Percentiles rank a stretch among this genome's conserved stretches.
Evolutionary conservation across 2,888 invertebrate genomes (phyloP).

Genomic region (Cryptops parisi): DNA sequence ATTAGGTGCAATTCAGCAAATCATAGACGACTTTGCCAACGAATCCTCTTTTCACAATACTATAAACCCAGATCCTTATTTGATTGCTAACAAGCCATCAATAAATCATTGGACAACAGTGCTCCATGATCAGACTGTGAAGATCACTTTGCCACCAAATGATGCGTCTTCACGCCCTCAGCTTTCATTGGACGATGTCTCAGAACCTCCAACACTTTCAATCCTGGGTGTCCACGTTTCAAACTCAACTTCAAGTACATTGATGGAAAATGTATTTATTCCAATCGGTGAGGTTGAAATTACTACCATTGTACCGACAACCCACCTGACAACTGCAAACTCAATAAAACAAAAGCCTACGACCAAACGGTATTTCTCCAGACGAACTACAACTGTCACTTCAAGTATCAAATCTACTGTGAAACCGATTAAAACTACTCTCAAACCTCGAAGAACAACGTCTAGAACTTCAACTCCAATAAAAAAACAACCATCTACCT

Average conservation of each 20-base stretch:
- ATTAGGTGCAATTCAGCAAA: slow-evolving; percentile 10
- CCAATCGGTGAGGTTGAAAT: neutral
- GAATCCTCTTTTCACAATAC: too few relatives aligned
- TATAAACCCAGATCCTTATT: too few relatives aligned
- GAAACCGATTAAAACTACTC: slow-evolving; percentile 17
- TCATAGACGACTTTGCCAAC: slow-evolving; percentile 10
- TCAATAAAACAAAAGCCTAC: neutral
- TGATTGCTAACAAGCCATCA: too few relatives aligned
- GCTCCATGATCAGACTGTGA: too few relatives aligned
- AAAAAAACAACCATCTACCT: slow-evolving; percentile 20
- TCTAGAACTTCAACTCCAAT: slow-evolving; percentile 22
- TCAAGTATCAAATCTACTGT: neutral
- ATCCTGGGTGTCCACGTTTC: slow-evolving; percentile 1
- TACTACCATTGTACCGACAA: neutral
- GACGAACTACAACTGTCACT: neutral
- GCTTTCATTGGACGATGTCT: too few relatives aligned
- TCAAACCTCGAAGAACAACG: slow-evolving; percentile 18
- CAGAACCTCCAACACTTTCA: too few relatives aligned
- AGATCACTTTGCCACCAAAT: too few relatives aligned
- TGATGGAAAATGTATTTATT: neutral
- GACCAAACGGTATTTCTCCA: neutral
- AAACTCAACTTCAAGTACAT: slow-evolving; percentile 4
- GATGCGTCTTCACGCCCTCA: too few relatives aligned
- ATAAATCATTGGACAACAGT: too few relatives aligned
- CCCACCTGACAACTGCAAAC: neutral